Evolutionary conservation across 2,888 invertebrate species (phyloP).

Genomic region (Apotomis betuletana): DNA sequence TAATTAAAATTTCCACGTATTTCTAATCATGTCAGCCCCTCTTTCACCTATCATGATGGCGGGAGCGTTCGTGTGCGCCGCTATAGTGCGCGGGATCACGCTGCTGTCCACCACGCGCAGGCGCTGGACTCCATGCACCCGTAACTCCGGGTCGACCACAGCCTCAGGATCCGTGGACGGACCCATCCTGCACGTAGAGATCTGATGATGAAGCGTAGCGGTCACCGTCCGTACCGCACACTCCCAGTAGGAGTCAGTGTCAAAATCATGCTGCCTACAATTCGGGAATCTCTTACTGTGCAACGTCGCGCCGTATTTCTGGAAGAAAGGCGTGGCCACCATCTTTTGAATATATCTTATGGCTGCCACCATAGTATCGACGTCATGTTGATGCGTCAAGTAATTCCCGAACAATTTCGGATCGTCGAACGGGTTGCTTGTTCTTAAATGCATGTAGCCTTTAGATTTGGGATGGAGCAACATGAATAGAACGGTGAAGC

Average conservation of each 20-base stretch:
- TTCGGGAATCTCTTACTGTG: constrained; percentile 81
- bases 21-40: constrained; percentile 85
- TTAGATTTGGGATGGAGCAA: constrained; percentile 85
- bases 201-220: constrained; percentile 87
- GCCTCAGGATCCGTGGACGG: constrained; percentile 81
- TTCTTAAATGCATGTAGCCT: constrained; percentile 86
- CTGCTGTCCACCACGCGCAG: constrained; percentile 88
- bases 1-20: constrained; percentile 69
- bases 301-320: constrained; percentile 83
- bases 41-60: constrained; percentile 90
- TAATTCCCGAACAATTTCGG: constrained; percentile 90
- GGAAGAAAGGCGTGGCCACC: constrained; percentile 83
- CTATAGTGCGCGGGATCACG: constrained; percentile 86
- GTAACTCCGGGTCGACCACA: constrained; percentile 85
- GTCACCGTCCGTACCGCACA: constrained; percentile 85
- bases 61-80: constrained; percentile 87
- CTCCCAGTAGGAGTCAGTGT: constrained; percentile 86
- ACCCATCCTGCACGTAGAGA: constrained; percentile 88
- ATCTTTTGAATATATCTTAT: constrained; percentile 82
- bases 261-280: constrained; percentile 79
- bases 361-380: constrained; percentile 83
- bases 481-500: constrained; percentile 81
- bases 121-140: constrained; percentile 84
- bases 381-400: constrained; percentile 85
- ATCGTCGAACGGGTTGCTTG: constrained; percentile 85